A percentile compares a stretch with the other conserved stretches of the same genome.
Conservation (phyloP, 2,797 vertebrate species). For the Salmo trutta region DNA sequence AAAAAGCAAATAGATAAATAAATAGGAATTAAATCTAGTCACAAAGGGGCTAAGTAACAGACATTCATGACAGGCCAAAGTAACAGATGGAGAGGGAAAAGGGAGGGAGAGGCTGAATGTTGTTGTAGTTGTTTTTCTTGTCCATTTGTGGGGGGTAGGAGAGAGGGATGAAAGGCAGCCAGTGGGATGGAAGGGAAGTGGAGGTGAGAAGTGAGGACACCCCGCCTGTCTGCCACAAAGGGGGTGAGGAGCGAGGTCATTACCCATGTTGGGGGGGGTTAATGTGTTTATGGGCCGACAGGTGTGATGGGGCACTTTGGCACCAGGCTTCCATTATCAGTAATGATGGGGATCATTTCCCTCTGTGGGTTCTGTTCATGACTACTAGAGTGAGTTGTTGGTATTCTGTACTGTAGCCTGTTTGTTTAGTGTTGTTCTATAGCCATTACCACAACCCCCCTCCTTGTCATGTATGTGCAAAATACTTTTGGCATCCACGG, state of each 20-base stretch:
- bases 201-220: conserved; percentile 69
- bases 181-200: conserved; percentile 68
- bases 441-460: conserved; percentile 15
- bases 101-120: conserved; percentile 37
- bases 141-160: conserved; percentile 60
- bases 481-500: conserved; percentile 37
- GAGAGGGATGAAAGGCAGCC: conserved; percentile 58
- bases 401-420: conserved; percentile 26
- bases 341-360: conserved; percentile 46
- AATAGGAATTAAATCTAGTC: no score
- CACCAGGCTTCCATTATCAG: conserved; percentile 44
- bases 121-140: conserved; percentile 77
- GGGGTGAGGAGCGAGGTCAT: conserved; percentile 63
- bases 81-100: not conserved
- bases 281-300: conserved; percentile 70
- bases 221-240: conserved; percentile 34
- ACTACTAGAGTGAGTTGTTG: conserved; percentile 12
- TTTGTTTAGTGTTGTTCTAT: conserved; percentile 7
- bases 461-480: conserved; percentile 54
- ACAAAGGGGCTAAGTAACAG: not conserved
- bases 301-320: conserved; percentile 59
- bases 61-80: not conserved
- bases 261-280: conserved; percentile 29
- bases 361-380: conserved; percentile 29
- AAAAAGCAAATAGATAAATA: not conserved